Percentiles rank a stretch among this genome's conserved stretches.
Conservation (phyloP, 1,140 invertebrate genomes). For the Maniola jurtina region DNA sequence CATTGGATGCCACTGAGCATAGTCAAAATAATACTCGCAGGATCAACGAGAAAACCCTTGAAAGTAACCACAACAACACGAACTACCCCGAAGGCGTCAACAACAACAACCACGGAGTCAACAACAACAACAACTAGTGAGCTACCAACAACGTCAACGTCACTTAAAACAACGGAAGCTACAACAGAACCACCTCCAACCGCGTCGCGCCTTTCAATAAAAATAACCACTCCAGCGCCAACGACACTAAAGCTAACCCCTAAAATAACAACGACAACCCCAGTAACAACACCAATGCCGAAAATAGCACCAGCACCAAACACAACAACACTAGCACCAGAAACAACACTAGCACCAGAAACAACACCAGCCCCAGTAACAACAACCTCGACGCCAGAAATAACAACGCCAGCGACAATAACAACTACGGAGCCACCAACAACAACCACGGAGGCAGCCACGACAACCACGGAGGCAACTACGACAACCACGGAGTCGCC, state of each 20-base stretch:
- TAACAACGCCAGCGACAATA: slow-evolving; percentile 20
- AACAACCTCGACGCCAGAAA: slow-evolving; percentile 19
- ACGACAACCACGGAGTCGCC: too few relatives aligned
- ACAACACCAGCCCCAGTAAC: slow-evolving; percentile 25
- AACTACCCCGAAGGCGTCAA: too few relatives aligned
- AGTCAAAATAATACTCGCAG: slow-evolving; percentile 41
- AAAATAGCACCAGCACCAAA: slow-evolving; percentile 5
- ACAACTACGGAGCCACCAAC: slow-evolving; percentile 25
- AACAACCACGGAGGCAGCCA: slow-evolving; percentile 22
- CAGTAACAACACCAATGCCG: neutral
- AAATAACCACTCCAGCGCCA: slow-evolving; percentile 16
- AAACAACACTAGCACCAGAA: slow-evolving; percentile 19
- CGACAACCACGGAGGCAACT: neutral
- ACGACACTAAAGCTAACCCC: too few relatives aligned
- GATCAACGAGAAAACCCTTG: slow-evolving; percentile 21
- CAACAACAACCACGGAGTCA: neutral
- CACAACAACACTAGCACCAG: slow-evolving; percentile 17
- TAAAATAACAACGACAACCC: slow-evolving; percentile 17
- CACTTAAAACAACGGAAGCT: slow-evolving; percentile 12
- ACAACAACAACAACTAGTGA: slow-evolving; percentile 16
- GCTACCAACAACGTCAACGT: slow-evolving; percentile 28
- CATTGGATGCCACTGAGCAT: slow-evolving; percentile 54
- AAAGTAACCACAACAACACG: too few relatives aligned
- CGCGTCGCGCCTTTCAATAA: slow-evolving; percentile 21
- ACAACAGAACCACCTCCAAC: slow-evolving; percentile 15